A percentile compares a stretch with the other conserved stretches of the same genome.
Conservation (phyloP, 2,797 vertebrate species). For the Neoniphon sammara region DNA sequence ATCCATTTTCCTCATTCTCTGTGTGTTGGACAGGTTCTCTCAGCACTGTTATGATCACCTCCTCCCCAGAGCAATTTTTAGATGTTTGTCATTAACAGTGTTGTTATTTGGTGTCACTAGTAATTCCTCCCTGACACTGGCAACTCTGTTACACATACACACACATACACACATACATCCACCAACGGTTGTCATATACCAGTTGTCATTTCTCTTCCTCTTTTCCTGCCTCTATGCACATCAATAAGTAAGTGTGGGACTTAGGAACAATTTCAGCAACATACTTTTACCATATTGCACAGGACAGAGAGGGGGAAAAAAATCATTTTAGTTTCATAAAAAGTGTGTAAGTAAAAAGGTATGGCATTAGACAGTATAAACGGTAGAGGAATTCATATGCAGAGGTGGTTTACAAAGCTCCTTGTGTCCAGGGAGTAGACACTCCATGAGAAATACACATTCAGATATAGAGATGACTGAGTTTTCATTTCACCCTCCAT, state of each 20-base stretch:
- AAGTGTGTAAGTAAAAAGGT: not conserved
- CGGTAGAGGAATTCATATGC: not conserved
- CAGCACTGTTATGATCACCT: not conserved
- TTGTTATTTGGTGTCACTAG: not conserved
- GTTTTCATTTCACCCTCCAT: no score
- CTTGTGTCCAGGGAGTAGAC: not conserved
- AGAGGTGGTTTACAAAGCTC: not conserved
- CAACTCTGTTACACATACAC: no score
- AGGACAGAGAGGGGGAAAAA: no score
- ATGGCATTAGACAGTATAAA: not conserved
- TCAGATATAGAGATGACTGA: no score
- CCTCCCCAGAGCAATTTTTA: not conserved
- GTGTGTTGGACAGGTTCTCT: not conserved
- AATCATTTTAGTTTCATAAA: no score
- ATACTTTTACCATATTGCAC: no score
- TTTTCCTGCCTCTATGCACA: no score
- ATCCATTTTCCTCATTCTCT: conserved; percentile 9
- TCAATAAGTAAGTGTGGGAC: not conserved
- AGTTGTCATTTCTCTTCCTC: not conserved
- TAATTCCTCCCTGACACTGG: no score
- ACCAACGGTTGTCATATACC: not conserved
- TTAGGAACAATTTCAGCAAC: not conserved
- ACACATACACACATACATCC: not conserved
- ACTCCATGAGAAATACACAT: no score
- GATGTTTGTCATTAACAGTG: not conserved